Percentiles rank a stretch among this genome's conserved stretches.
These are phyloP conservation scores for Dinoponera quadriceps DNA, from an alignment of 1,140 invertebrate genomes.

Conservation along the genomic window DNA sequence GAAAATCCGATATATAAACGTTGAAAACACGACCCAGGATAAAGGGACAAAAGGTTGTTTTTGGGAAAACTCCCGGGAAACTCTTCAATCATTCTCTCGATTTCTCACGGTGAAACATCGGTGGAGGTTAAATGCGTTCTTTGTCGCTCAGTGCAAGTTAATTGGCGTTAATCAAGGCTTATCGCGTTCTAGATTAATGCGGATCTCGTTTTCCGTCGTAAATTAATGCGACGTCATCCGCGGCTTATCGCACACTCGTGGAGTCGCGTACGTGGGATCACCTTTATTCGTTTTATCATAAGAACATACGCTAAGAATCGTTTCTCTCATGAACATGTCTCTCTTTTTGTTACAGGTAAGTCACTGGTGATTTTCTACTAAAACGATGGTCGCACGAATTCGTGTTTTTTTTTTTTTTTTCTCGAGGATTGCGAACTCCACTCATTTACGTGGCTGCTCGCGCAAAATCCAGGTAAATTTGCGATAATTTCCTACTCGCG, in stretches of 20 bases:
- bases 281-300: background rate
- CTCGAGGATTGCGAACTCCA: too few species aligned
- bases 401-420: too few species aligned
- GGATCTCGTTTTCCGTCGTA: background rate
- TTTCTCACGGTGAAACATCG: background rate
- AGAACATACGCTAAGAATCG: background rate
- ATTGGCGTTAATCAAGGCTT: conserved; percentile 5
- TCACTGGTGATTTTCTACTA: conserved; percentile 27
- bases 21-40: background rate
- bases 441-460: background rate
- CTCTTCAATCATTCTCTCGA: background rate
- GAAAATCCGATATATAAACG: background rate
- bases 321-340: background rate
- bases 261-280: background rate
- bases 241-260: background rate
- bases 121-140: background rate
- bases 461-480: conserved; percentile 53
- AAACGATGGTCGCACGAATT: background rate
- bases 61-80: background rate
- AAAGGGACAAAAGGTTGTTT: background rate
- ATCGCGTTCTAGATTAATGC: conserved; percentile 8
- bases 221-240: background rate
- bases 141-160: background rate
- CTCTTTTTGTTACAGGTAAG: conserved; percentile 70
- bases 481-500: background rate